Base-by-base conservation (phyloP, 2,113 vertebrate species). In the Prunella fulvescens region DNA sequence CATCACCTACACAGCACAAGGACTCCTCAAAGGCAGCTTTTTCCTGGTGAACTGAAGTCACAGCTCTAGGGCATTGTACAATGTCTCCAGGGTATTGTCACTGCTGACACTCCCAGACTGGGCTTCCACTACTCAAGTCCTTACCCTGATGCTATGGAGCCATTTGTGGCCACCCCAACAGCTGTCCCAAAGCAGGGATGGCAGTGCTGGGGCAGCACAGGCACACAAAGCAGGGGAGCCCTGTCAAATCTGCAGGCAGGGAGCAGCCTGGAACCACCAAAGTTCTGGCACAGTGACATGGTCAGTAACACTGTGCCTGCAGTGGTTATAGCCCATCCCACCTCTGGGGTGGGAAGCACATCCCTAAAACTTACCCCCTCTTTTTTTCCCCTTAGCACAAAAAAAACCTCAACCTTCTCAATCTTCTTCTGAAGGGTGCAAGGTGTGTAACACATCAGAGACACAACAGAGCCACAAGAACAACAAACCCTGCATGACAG, bases 241-340 rank as follows among this genome's bases (percentile, higher is more conserved):
- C 82, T 24, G 3, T 12, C 47, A 80, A 78, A 86, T 26, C 65
- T 54, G n/a, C 50, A 66, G 48, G 12, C 35, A 69, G 53, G 25
- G 74, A 62, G 24, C 26, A 89, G n/a, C 73, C 70, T 57, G 66
- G 44, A 57, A 81, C 8, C 77, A 58, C 39, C 3, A 0, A 23
- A 54, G 50, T 15, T 80, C 12, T 70, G 60, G 17, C 37, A 39
- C 70, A 50, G 22, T 14, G 48, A 51, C 16, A 10, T 0, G 11
- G 54, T 42, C 0, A 0, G 53, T 50, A 90, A 70, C 1, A 1
- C 48, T 65, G 58, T 4, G 3, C 35, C 61, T 45, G 50, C 50
- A 70, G 78, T 26, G 42, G 69, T 84, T 54, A 66, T 5, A 42
- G 26, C 57, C 71, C 53, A 67, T 50, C 39, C 48, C 48, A 67